These are phyloP conservation scores for Melieria picta DNA, from an alignment of 2,888 invertebrate species.

Conservation along the genomic window DNA sequence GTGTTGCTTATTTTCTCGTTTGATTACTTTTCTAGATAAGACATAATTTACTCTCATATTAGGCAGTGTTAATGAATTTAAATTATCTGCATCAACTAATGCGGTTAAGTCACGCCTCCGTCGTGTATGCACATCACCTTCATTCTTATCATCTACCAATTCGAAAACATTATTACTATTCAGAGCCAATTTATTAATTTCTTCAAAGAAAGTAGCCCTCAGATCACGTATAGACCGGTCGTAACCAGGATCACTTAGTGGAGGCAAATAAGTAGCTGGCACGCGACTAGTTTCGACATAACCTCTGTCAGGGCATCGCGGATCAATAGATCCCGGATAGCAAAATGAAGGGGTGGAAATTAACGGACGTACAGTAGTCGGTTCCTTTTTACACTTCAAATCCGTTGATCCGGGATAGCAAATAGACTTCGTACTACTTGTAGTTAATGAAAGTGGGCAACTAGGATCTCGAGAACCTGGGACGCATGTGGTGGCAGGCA, in stretches of 20 bases:
- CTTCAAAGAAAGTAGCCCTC: conserved; percentile 51
- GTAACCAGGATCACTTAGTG: conserved; percentile 51
- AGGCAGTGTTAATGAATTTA: conserved; percentile 23
- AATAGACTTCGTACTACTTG: too few species aligned
- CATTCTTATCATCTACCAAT: conserved; percentile 49
- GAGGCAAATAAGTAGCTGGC: conserved; percentile 60
- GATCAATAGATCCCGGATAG: conserved; percentile 66
- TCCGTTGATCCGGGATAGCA: conserved; percentile 56
- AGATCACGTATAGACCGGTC: conserved; percentile 55
- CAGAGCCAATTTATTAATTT: conserved; percentile 57
- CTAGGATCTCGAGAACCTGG: too few species aligned
- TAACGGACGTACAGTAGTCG: conserved; percentile 20
- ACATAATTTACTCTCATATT: conserved; percentile 45
- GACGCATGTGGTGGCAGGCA: too few species aligned
- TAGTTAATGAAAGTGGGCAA: conserved; percentile 10
- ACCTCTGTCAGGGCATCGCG: conserved; percentile 54
- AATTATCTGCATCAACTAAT: conserved; percentile 10
- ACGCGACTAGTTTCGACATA: conserved; percentile 56
- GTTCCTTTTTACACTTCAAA: conserved; percentile 4
- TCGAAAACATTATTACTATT: conserved; percentile 53
- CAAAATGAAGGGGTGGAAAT: conserved; percentile 63
- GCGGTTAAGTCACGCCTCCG: conserved; percentile 45
- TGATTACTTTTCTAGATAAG: conserved; percentile 51
- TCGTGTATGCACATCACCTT: conserved; percentile 30
- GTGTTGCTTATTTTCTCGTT: conserved; percentile 49